These are phyloP conservation scores for Scyliorhinus canicula DNA, from an alignment of 2,797 vertebrate species.

Conservation along the genomic window DNA sequence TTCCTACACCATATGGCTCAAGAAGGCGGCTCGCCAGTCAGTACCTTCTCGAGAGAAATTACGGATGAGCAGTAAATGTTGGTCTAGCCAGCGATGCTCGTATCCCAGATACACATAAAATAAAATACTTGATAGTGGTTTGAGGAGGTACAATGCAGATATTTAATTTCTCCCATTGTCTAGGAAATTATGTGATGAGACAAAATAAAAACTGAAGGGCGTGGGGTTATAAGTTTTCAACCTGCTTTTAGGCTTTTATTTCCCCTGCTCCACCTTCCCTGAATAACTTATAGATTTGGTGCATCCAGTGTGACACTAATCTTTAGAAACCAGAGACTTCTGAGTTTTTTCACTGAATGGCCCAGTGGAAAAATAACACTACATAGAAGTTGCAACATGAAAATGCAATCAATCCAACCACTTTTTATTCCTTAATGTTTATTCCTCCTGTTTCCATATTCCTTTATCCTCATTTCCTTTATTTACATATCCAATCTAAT, in stretches of 20 bases:
- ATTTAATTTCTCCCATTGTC: neutral
- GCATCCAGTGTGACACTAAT: neutral
- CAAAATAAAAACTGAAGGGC: neutral
- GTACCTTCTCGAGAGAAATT: no score
- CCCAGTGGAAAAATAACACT: neutral
- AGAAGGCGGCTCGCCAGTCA: no score
- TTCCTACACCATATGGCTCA: no score
- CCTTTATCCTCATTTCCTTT: neutral
- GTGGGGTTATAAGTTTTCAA: neutral
- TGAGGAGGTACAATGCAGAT: neutral
- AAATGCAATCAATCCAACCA: neutral
- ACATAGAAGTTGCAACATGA: neutral
- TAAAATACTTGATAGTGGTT: neutral
- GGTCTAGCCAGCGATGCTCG: no score
- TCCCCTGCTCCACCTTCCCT: neutral
- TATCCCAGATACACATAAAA: no score
- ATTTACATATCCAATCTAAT: neutral
- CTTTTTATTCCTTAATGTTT: neutral
- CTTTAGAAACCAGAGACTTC: neutral
- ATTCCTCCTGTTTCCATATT: neutral
- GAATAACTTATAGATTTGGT: neutral
- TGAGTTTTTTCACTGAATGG: neutral
- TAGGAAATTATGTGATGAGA: neutral
- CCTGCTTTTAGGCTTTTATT: neutral
- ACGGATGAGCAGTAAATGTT: no score